Conservation (phyloP, 2,888 invertebrate species). For the Ariolimax columbianus region DNA sequence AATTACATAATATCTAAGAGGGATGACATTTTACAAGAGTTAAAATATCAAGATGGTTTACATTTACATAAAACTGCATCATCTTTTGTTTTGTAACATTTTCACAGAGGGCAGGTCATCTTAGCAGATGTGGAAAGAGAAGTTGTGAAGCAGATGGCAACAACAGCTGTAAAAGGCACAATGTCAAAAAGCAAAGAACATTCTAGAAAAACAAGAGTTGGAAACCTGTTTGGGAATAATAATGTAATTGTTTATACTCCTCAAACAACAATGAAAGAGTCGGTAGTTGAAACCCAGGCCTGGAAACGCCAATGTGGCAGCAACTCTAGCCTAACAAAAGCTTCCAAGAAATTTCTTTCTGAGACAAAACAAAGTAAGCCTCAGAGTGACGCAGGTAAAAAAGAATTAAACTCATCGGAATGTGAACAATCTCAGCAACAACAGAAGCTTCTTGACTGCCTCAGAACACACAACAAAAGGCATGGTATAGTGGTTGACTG, state of each 20-base stretch:
- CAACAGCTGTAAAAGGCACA: not conserved
- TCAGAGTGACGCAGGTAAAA: not conserved
- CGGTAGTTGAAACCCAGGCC: constrained; percentile 17
- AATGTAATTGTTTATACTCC: not conserved
- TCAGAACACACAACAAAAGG: constrained; percentile 14
- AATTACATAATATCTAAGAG: not conserved
- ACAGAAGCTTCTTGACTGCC: not conserved
- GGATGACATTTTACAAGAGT: too few species aligned
- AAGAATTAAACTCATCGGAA: not conserved
- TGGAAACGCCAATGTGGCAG: constrained; percentile 37
- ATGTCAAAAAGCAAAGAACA: not conserved
- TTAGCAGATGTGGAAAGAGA: constrained; percentile 48
- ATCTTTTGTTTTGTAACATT: not conserved
- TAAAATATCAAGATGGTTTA: too few species aligned
- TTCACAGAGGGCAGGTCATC: constrained; percentile 44
- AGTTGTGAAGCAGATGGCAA: constrained; percentile 44
- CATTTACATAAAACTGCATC: not conserved
- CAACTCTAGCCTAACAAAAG: constrained; percentile 33
- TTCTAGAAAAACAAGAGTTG: not conserved
- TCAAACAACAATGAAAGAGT: not conserved
- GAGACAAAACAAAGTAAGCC: not conserved
- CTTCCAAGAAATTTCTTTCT: constrained; percentile 9
- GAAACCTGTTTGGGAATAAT: not conserved
- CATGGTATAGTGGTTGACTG: constrained; percentile 17
- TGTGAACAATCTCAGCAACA: constrained; percentile 8